These are phyloP conservation scores for Ramazzottius varieornatus DNA, from an alignment of 2,888 invertebrate genomes.

Conservation along the genomic window DNA sequence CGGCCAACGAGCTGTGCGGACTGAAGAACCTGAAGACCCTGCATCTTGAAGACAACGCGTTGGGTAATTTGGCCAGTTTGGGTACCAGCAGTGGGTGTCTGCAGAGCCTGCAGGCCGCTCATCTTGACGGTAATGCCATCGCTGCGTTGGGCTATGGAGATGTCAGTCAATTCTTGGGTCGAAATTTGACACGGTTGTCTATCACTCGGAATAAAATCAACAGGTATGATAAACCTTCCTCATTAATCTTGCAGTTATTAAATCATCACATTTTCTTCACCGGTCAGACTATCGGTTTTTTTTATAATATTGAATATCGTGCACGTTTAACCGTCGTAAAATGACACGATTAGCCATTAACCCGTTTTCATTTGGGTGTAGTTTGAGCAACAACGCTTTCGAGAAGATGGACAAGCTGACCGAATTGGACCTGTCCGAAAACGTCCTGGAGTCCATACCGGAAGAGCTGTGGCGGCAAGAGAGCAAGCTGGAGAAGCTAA, in stretches of 20 bases:
- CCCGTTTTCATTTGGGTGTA: too few relatives aligned
- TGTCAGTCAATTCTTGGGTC: constrained; percentile 5
- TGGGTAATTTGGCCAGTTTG: background rate
- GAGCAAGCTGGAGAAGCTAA: constrained; percentile 51
- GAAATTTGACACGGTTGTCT: too few relatives aligned
- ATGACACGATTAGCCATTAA: too few relatives aligned
- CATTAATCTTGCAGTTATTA: too few relatives aligned
- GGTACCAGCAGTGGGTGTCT: constrained; percentile 3
- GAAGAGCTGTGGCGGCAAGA: constrained; percentile 42
- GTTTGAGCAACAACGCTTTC: constrained; percentile 55
- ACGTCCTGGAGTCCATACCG: constrained; percentile 43
- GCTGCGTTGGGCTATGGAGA: too few relatives aligned
- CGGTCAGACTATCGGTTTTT: too few relatives aligned
- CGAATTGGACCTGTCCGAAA: constrained; percentile 49
- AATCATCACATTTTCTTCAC: too few relatives aligned
- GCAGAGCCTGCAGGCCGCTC: background rate
- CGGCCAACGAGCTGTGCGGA: constrained; percentile 6
- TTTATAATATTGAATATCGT: too few relatives aligned
- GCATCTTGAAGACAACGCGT: constrained; percentile 7
- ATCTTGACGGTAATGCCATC: background rate
- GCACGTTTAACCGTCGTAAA: too few relatives aligned
- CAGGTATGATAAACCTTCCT: too few relatives aligned
- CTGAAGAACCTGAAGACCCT: constrained; percentile 7
- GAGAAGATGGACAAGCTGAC: constrained; percentile 66
- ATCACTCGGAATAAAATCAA: too few relatives aligned